phyloP scores from a whole-genome alignment of 2,888 invertebrate species.

The Linnaemya tessellans region DNA sequence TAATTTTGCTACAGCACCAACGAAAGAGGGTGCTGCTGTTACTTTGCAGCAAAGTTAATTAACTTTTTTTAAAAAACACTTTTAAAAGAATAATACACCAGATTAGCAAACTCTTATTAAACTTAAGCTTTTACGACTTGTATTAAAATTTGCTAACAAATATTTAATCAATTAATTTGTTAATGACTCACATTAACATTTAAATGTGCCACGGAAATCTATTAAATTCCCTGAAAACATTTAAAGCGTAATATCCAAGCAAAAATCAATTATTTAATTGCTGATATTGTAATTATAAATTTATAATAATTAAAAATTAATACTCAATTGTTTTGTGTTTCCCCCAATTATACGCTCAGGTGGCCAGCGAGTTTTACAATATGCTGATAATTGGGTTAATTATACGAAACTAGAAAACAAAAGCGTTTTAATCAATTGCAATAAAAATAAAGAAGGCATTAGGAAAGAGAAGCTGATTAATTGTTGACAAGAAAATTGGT shows the following conservation, averaged over 20 bases:
- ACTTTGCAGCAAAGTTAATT: too few species aligned
- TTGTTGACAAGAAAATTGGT: slow-evolving; percentile 44
- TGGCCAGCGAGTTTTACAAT: slow-evolving; percentile 40
- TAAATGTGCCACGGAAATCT: background rate
- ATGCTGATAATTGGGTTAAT: slow-evolving; percentile 58
- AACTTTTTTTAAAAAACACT: too few species aligned
- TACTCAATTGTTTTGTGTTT: slow-evolving; percentile 21
- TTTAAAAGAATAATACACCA: too few species aligned
- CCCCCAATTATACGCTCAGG: slow-evolving; percentile 55
- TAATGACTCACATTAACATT: background rate
- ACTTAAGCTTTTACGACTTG: too few species aligned
- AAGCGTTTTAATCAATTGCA: slow-evolving; percentile 33
- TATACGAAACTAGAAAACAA: slow-evolving; percentile 32
- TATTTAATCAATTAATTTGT: background rate
- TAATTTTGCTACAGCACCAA: too few species aligned
- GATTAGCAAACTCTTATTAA: too few species aligned
- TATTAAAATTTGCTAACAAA: too few species aligned
- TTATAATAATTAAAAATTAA: slow-evolving; percentile 49
- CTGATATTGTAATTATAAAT: slow-evolving; percentile 50
- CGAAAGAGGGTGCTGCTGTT: too few species aligned
- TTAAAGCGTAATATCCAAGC: background rate
- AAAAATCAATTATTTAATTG: slow-evolving; percentile 20
- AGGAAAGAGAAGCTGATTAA: slow-evolving; percentile 22
- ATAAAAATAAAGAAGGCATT: background rate
- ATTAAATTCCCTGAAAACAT: background rate